phyloP scores from a whole-genome alignment of 23 tunicate species.

The Oikopleura albicans region DNA sequence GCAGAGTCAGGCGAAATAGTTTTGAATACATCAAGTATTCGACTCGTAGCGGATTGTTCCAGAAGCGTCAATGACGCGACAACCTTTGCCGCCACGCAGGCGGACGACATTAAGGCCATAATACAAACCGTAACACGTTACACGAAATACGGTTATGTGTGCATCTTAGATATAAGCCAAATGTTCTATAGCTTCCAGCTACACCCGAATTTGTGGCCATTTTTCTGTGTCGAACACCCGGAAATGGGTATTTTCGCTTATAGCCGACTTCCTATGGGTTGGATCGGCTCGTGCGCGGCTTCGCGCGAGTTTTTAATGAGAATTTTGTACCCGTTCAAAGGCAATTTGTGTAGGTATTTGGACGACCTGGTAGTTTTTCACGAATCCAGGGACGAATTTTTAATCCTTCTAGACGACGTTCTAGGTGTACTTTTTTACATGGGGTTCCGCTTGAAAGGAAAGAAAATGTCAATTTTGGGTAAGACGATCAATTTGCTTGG shows the following conservation, averaged over 20 bases:
- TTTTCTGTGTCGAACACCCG: background rate
- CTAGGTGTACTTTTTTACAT: background rate
- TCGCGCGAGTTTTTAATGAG: background rate
- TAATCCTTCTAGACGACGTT: background rate
- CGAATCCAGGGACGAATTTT: background rate
- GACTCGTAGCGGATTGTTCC: background rate
- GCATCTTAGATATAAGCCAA: background rate
- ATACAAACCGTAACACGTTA: background rate
- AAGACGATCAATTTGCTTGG: background rate
- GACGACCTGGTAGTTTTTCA: background rate
- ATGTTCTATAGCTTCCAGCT: background rate
- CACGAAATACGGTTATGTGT: background rate
- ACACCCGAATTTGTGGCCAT: background rate
- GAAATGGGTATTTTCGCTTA: too few species aligned
- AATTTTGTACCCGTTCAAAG: background rate
- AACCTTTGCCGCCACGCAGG: background rate
- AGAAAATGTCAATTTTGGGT: background rate
- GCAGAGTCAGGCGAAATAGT: background rate
- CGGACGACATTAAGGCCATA: background rate
- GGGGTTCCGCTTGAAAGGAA: background rate
- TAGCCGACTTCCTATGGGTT: background rate
- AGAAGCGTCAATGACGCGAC: background rate
- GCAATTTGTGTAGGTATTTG: background rate
- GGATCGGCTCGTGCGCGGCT: background rate
- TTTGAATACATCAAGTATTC: background rate